These are phyloP conservation scores for Hydraecia micacea DNA, from an alignment of 2,888 invertebrate species.

Conservation along the genomic window DNA sequence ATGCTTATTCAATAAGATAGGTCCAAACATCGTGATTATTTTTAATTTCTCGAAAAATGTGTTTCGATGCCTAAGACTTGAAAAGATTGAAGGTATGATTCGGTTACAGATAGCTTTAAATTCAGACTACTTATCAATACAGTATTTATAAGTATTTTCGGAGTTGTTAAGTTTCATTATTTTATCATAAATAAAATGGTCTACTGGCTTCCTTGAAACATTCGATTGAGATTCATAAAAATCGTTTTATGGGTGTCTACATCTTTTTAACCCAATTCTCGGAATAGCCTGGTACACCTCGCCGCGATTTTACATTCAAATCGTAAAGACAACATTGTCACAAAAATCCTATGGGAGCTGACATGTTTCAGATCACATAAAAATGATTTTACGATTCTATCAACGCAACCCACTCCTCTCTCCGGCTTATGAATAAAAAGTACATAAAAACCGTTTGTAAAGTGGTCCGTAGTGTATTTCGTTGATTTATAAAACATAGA, in stretches of 20 bases:
- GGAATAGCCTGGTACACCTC: slow-evolving; percentile 67
- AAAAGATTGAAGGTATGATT: not conserved
- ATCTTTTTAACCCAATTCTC: slow-evolving; percentile 56
- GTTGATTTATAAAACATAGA: slow-evolving; percentile 55
- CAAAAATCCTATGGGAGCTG: slow-evolving; percentile 81
- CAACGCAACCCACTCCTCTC: slow-evolving; percentile 79
- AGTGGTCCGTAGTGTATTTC: slow-evolving; percentile 64
- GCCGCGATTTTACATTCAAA: slow-evolving; percentile 63
- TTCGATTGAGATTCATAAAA: slow-evolving; percentile 50
- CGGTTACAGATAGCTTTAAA: not conserved
- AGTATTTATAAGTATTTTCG: not conserved
- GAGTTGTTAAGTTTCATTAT: not conserved
- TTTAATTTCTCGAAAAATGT: not conserved
- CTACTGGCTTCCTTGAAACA: slow-evolving; percentile 18
- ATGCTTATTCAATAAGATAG: not conserved
- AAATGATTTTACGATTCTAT: slow-evolving; percentile 88
- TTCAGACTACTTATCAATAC: not conserved
- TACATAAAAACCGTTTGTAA: slow-evolving; percentile 78
- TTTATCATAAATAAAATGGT: not conserved
- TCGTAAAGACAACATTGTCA: slow-evolving; percentile 86
- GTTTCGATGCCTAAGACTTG: not conserved
- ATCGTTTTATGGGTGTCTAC: slow-evolving; percentile 50
- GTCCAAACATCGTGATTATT: not conserved
- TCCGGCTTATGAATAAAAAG: slow-evolving; percentile 84
- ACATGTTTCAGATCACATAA: slow-evolving; percentile 82